A percentile compares a stretch with the other conserved stretches of the same genome.
Conservation (phyloP, 2,888 invertebrate species). For the Spisula subtruncata region DNA sequence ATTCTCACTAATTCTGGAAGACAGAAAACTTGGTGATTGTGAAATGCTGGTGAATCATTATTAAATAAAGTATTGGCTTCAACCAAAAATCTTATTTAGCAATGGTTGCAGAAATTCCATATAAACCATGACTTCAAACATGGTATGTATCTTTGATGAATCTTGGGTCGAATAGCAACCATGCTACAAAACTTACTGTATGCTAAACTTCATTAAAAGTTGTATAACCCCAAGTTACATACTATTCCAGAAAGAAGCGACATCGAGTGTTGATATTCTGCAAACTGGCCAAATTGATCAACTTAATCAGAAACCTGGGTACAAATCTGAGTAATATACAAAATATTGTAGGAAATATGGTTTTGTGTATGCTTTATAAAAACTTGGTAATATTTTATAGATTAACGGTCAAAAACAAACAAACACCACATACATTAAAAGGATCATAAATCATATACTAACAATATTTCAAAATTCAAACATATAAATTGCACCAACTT, state of each 20-base stretch:
- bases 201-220: no score
- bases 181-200: no score
- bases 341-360: not conserved
- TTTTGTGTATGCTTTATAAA: not conserved
- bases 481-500: constrained; percentile 24
- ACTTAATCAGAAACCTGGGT: no score
- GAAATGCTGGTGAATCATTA: not conserved
- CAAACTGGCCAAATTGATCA: no score
- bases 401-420: not conserved
- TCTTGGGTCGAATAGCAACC: no score
- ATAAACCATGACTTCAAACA: no score
- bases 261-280: no score
- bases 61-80: not conserved
- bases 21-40: not conserved
- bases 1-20: not conserved
- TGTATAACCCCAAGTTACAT: no score
- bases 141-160: no score
- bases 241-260: no score
- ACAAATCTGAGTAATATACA: not conserved
- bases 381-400: not conserved
- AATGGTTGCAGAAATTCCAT: no score
- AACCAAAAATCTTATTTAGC: not conserved
- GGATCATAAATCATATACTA: not conserved
- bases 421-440: not conserved
- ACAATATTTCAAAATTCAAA: not conserved